phyloP scores from a whole-genome alignment of 2,113 vertebrate species.

The Myotis yumanensis region DNA sequence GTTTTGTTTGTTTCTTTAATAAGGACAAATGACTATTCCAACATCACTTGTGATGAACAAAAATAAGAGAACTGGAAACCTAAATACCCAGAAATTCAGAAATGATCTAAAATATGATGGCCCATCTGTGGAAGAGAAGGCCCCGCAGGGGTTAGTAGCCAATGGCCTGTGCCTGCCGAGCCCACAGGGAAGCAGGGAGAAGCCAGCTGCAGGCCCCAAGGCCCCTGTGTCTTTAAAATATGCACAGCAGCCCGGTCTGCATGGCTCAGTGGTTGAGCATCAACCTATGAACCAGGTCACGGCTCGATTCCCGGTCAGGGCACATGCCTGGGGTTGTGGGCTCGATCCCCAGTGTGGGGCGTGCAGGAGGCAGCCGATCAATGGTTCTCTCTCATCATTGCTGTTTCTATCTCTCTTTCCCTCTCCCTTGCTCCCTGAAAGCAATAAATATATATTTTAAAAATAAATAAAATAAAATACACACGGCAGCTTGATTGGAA shows the following conservation, averaged over 20 bases:
- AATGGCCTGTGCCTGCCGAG: accelerated
- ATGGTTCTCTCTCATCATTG: no score
- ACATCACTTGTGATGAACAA: not conserved
- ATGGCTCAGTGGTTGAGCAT: no score
- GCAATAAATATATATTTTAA: no score
- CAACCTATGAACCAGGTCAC: no score
- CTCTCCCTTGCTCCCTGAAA: no score
- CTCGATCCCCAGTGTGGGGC: no score
- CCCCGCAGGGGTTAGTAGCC: not conserved
- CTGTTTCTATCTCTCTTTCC: no score
- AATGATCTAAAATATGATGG: not conserved
- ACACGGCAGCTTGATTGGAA: not conserved
- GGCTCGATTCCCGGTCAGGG: no score
- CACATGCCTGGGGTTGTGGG: no score
- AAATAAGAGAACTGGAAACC: not conserved
- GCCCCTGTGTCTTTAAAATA: not conserved
- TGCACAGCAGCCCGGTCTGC: not conserved
- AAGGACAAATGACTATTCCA: not conserved
- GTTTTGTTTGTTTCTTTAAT: no score
- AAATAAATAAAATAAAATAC: not conserved
- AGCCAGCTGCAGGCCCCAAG: accelerated
- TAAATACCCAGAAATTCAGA: not conserved
- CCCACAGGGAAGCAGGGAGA: not conserved
- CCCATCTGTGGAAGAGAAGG: accelerated
- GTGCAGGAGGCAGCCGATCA: no score